These are phyloP conservation scores for Aphelinus certus DNA, from an alignment of 1,140 invertebrate species.

Conservation along the genomic window DNA sequence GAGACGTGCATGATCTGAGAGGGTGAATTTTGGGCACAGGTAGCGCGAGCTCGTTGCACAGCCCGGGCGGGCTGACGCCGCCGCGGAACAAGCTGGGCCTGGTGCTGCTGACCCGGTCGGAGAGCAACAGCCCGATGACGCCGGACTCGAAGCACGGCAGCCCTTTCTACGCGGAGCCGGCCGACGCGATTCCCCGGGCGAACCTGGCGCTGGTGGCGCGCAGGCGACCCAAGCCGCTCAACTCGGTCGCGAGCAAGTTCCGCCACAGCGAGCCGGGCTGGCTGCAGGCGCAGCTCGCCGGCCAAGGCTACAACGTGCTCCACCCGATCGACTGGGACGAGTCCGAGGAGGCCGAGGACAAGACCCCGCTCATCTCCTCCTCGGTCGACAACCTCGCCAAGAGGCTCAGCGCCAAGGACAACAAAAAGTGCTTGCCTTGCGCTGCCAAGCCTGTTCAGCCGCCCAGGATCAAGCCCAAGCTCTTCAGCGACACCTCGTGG, in stretches of 20 bases:
- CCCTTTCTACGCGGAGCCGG: slow-evolving; percentile 92
- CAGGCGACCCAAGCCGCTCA: slow-evolving; percentile 52
- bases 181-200: slow-evolving; percentile 79
- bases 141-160: slow-evolving; percentile 75
- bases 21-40: slow-evolving; percentile 46
- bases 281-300: slow-evolving; percentile 59
- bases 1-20: too few species aligned
- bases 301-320: slow-evolving; percentile 54
- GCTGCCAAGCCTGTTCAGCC: slow-evolving; percentile 78
- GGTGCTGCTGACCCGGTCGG: slow-evolving; percentile 58
- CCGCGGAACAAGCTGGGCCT: slow-evolving; percentile 62
- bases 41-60: slow-evolving; percentile 62
- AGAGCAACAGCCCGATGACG: slow-evolving; percentile 57
- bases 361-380: slow-evolving; percentile 69
- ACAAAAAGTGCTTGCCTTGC: slow-evolving; percentile 63
- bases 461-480: slow-evolving; percentile 71
- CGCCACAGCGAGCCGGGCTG: slow-evolving; percentile 74
- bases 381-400: slow-evolving; percentile 74
- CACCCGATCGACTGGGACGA: slow-evolving; percentile 71
- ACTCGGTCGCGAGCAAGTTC: slow-evolving; percentile 61
- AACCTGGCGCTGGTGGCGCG: slow-evolving; percentile 60
- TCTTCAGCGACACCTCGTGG: slow-evolving; percentile 78
- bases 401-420: slow-evolving; percentile 62
- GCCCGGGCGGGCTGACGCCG: slow-evolving; percentile 55
- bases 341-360: slow-evolving; percentile 62